Base-by-base conservation (phyloP, 2,797 vertebrate species). In the Sebastes matsubarae region DNA sequence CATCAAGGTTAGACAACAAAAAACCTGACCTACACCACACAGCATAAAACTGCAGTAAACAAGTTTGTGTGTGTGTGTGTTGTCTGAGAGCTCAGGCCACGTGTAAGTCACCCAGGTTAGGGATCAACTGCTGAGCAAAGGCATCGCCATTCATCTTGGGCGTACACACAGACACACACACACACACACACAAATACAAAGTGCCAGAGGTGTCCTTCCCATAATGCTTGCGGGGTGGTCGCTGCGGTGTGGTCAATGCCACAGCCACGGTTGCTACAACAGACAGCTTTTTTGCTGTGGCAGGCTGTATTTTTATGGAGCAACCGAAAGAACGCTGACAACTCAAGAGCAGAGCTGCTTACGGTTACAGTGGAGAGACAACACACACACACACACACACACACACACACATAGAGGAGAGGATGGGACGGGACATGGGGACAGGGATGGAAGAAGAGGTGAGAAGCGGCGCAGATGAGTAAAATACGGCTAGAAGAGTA, bases 251-350 rank as follows among this genome's bases (percentile, higher is more conserved):
- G 90, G 91, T 91, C 91, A 92, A 90, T 92, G 88, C 92, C 89
- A 89, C 77, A 75, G 87, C 74, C 80, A 70, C 87, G 78, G 89
- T 93, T 92, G 91, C 88, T 92, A 89, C 91, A 90, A 93, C 90
- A 92, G 89, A 91, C 88, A 83, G 87, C 71, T 79, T 93, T 94
- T 93, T 83, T 93, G 94, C 92, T 93, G 91, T 82, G 83, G 90
- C 91, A 90, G 83, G 90, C 91, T 88, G 89, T 91, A 95, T 95
- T 95, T 94, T 95, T 94, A 94, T 93, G 88, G 86, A 90, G 88
- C 90, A 87, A 85, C 89, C 75, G 70, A 87, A 87, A 93, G 91
- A 94, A 92, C 69, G 91, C 94, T 95, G 94, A 95, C 93, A 65
- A 93, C 91, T 93, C 87, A 89, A 86, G 90, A 92, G 89, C 76